Evolutionary conservation across 2,888 invertebrate species (phyloP).

Genomic region (Acronicta alni): DNA sequence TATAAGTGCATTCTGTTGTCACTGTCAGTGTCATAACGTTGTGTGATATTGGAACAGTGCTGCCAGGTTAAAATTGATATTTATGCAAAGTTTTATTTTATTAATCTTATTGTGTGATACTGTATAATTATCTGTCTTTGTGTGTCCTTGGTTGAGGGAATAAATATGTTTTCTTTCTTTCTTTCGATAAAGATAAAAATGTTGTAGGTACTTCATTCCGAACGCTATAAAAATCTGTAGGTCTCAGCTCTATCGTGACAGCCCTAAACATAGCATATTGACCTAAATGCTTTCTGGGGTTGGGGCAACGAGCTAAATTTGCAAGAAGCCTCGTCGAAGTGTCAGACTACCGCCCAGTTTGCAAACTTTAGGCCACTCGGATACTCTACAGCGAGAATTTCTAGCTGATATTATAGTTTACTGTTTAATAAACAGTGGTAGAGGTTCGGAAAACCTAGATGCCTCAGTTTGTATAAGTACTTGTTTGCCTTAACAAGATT

Average conservation of each 20-base stretch:
- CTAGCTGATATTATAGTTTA: constrained; percentile 32
- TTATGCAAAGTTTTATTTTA: no score
- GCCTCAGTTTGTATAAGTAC: not conserved
- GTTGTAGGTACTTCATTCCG: no score
- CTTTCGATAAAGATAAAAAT: no score
- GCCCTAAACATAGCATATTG: constrained; percentile 57
- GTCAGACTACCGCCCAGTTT: constrained; percentile 64
- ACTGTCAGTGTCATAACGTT: no score
- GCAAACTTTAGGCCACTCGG: constrained; percentile 55
- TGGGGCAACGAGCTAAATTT: constrained; percentile 62
- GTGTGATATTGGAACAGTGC: no score
- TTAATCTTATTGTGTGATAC: no score
- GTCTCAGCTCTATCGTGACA: constrained; percentile 47
- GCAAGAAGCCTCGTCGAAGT: constrained; percentile 61
- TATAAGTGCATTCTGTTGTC: no score
- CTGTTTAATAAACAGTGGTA: constrained; percentile 29
- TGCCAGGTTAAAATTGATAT: no score
- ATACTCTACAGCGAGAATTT: constrained; percentile 47
- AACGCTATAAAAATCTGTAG: constrained; percentile 24
- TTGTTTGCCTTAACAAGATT: not conserved
- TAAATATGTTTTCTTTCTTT: no score
- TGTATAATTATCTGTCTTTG: no score
- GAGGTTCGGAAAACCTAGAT: constrained; percentile 10
- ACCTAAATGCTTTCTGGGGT: constrained; percentile 61
- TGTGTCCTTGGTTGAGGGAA: no score